Conservation (phyloP, 2,113 vertebrate genomes). For the Oreochromis spilurus region DNA sequence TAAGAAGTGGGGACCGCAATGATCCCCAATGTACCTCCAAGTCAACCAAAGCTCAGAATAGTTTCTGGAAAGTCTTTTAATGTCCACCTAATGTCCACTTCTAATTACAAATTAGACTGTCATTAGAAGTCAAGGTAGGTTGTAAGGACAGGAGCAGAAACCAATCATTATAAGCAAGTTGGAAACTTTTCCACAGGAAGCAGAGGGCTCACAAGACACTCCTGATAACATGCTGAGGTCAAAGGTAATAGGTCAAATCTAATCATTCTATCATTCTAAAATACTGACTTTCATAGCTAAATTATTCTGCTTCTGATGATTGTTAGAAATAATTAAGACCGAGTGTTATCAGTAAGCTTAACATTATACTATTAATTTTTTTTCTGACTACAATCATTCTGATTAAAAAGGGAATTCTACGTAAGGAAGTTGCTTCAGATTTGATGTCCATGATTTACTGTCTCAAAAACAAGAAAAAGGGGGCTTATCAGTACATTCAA, state of each 20-base stretch:
- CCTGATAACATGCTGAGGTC: not conserved
- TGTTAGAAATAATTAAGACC: not conserved
- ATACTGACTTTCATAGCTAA: not conserved
- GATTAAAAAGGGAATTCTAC: not conserved
- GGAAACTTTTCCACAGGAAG: not conserved
- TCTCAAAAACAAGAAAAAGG: not conserved
- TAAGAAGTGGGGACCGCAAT: not conserved
- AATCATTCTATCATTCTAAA: not conserved
- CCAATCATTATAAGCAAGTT: not conserved
- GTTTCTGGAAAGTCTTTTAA: not conserved
- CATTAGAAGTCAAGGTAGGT: not conserved
- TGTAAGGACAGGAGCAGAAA: not conserved
- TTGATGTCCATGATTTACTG: not conserved
- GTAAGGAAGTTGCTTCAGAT: not conserved
- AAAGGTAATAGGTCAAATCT: not conserved
- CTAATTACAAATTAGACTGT: too few species aligned
- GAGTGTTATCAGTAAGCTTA: not conserved
- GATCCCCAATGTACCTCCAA: not conserved
- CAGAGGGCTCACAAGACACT: not conserved
- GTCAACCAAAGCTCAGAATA: not conserved
- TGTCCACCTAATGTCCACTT: too few species aligned
- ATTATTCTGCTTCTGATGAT: not conserved
- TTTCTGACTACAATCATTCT: not conserved
- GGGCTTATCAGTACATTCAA: not conserved
- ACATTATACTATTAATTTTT: not conserved